Percentiles rank a stretch among this genome's conserved stretches.
Conservation (phyloP, 2,888 invertebrate species). For the Lasioglossum zephyrum region DNA sequence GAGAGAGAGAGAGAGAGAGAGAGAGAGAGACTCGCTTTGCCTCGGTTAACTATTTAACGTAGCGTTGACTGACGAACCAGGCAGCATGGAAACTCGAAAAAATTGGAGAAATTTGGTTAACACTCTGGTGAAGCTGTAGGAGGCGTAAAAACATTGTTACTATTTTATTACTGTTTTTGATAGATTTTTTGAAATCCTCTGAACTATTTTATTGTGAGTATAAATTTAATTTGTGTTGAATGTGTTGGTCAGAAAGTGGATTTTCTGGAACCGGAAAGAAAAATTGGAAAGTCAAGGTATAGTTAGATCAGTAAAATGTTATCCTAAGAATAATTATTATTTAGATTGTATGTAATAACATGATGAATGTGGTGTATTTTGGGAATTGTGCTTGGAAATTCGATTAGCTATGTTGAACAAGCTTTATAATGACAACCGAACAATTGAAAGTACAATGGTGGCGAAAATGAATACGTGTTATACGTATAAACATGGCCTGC, state of each 20-base stretch:
- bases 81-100: not conserved
- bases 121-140: not conserved
- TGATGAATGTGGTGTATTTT: not conserved
- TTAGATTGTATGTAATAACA: not conserved
- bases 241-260: no score
- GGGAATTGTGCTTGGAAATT: not conserved
- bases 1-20: no score
- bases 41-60: not conserved
- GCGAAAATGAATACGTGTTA: not conserved
- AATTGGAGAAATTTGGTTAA: not conserved
- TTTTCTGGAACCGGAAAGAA: no score
- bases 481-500: not conserved
- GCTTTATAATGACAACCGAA: not conserved
- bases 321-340: not conserved
- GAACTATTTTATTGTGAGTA: not conserved
- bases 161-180: not conserved
- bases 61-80: not conserved
- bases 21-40: not conserved
- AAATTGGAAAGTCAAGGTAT: not conserved
- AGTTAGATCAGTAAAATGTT: not conserved
- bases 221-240: no score
- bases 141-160: not conserved
- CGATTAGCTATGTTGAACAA: not conserved
- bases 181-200: not conserved
- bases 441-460: not conserved